Evolutionary conservation across 2,113 vertebrate genomes (phyloP), one percentile per base, ranked within the genome.

Genomic region (Diadophis punctatus): DNA sequence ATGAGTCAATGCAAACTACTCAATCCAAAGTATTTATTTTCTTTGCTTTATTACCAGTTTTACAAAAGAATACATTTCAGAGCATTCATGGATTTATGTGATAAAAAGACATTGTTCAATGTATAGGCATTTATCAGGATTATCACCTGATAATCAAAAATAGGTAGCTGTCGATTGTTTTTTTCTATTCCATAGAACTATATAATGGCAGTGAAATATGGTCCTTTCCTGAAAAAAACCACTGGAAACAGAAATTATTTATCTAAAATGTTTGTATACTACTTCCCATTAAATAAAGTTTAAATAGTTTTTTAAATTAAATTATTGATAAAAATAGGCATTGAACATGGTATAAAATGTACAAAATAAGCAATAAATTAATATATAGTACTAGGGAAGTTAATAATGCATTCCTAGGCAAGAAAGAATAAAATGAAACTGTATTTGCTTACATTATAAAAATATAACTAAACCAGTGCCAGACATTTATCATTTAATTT

Each of bases 31-130:
- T 90, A 23, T 87, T 49, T 63, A 87, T 95, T 91, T 92, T 94
- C 93, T 90, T 88, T 87, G 5, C 0, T 51, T 63, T 20, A 53
- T 87, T 80, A 80, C 16, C 34, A 85, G 22, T 95, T 14, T 94
- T 90, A 20, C 74, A 6, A 63, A 52, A 89, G 52, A 85, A 74
- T 94, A 91, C 91, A 85, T 88, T 43, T 90, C 91, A 3, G 93
- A 88, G 60, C 87, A 92, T 88, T 92, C 95, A 88, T 39, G 30
- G 94, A 95, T 97, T 93, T 95, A 93, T 87, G 46, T 51, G 80
- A 60, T 92, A 88, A 93, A 8, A 86, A 89, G 86, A 88, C 53
- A 55, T 91, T 74, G 20, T 58, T 89, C 30, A 84, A 92, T 93
- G 60, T 39, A 84, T 86, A 87, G 93, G 60, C 93, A 91, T 68